phyloP scores from a whole-genome alignment of 2,797 vertebrate genomes.

The Podarcis lilfordi region DNA sequence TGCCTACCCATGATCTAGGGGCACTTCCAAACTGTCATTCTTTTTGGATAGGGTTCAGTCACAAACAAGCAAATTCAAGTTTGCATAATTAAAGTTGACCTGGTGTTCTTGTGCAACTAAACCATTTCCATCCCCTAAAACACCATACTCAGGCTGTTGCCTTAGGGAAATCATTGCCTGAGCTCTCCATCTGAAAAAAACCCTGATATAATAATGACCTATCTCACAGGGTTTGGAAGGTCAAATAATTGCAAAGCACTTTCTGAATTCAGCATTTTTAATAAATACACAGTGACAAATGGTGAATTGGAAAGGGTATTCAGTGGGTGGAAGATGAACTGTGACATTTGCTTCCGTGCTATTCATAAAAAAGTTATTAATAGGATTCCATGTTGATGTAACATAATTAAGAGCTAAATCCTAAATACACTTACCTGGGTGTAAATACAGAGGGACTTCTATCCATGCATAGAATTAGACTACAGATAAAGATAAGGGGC shows the following conservation, averaged over 20 bases:
- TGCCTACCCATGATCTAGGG: too few species aligned
- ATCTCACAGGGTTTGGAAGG: background rate
- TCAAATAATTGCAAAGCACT: background rate
- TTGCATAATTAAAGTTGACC: too few species aligned
- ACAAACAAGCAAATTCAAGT: too few species aligned
- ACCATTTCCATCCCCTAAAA: background rate
- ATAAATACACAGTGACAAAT: background rate
- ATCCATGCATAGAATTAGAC: background rate
- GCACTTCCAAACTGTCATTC: too few species aligned
- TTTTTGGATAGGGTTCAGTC: too few species aligned
- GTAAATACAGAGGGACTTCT: background rate
- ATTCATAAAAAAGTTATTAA: background rate
- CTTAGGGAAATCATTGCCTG: background rate
- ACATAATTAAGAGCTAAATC: background rate
- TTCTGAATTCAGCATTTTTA: background rate
- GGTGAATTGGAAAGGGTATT: background rate
- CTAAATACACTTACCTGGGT: background rate
- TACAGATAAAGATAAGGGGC: background rate
- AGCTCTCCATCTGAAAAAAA: background rate
- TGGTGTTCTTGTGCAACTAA: too few species aligned
- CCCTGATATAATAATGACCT: background rate
- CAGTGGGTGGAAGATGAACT: background rate
- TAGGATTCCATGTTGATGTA: background rate
- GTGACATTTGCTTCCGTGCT: background rate
- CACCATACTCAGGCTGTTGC: background rate